These are phyloP conservation scores for Atractosteus spatula DNA, from an alignment of 2,113 vertebrate genomes.

Conservation along the genomic window DNA sequence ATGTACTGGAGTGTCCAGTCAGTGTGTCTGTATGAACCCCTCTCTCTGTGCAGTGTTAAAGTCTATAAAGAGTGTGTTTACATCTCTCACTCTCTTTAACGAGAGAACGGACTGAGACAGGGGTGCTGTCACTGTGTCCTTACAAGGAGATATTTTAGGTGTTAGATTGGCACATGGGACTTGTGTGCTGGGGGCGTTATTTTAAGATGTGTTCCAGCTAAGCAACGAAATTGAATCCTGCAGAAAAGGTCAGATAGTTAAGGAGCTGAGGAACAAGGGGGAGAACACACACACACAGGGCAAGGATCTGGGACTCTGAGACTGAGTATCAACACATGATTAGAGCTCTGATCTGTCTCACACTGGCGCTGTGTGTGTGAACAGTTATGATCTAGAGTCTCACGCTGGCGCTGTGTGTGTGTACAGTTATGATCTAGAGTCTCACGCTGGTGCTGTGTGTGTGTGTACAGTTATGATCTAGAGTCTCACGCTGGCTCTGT, in stretches of 20 bases:
- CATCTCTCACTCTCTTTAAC: constrained; percentile 36
- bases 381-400: no score
- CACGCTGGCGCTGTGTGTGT: constrained; percentile 23
- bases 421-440: constrained; percentile 54
- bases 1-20: no score
- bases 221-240: constrained; percentile 65
- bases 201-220: constrained; percentile 67
- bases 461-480: no score
- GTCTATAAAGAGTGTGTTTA: constrained; percentile 38
- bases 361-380: no score
- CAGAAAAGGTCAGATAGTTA: constrained; percentile 64
- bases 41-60: constrained; percentile 13
- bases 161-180: constrained; percentile 37
- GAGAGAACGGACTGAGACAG: constrained; percentile 21
- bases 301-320: constrained; percentile 49
- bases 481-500: background rate
- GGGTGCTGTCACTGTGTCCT: constrained; percentile 71
- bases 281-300: constrained; percentile 27
- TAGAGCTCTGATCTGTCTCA: no score
- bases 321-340: constrained; percentile 30
- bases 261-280: constrained; percentile 41
- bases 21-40: background rate
- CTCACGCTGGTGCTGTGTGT: background rate
- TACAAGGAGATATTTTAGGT: constrained; percentile 65
- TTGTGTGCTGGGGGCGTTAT: constrained; percentile 48